These are phyloP conservation scores for Drosophila ohnishii DNA, from an alignment of 1,140 invertebrate genomes.

Conservation along the genomic window DNA sequence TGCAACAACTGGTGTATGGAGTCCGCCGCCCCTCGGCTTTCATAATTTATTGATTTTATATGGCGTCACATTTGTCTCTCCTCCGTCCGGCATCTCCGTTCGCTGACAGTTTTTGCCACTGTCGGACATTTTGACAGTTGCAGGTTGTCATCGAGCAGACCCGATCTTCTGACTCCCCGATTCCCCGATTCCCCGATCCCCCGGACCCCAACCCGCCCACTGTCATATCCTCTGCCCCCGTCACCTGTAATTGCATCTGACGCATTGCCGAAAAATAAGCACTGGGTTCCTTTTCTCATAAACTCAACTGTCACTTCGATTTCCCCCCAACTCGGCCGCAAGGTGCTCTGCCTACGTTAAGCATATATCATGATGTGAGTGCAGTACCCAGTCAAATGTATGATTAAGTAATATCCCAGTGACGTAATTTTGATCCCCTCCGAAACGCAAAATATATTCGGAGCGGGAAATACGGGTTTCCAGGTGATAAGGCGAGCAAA, in stretches of 20 bases:
- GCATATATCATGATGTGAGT: neutral
- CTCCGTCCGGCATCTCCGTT: constrained; percentile 42
- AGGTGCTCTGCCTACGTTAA: constrained; percentile 46
- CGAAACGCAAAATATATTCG: constrained; percentile 49
- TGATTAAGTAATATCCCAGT: constrained; percentile 74
- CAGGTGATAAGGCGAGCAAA: constrained; percentile 46
- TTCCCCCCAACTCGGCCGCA: constrained; percentile 61
- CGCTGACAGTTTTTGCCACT: constrained; percentile 78
- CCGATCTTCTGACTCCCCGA: constrained; percentile 2
- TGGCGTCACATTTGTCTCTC: constrained; percentile 79
- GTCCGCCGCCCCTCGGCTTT: constrained; percentile 39
- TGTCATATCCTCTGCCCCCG: constrained; percentile 40
- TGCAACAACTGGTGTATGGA: constrained; percentile 44
- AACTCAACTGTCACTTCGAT: constrained; percentile 76
- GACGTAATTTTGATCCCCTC: constrained; percentile 41
- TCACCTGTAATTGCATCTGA: constrained; percentile 79
- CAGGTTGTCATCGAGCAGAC: constrained; percentile 63
- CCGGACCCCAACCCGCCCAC: constrained; percentile 3
- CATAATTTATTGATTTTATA: constrained; percentile 82
- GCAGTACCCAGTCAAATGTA: constrained; percentile 38
- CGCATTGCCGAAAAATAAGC: constrained; percentile 73
- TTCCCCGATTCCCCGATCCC: neutral
- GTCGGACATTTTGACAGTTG: constrained; percentile 77
- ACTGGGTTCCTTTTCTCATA: constrained; percentile 46
- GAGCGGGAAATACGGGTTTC: constrained; percentile 45